Conservation (phyloP, 2,888 invertebrate species). For the Diplolepis rosae region DNA sequence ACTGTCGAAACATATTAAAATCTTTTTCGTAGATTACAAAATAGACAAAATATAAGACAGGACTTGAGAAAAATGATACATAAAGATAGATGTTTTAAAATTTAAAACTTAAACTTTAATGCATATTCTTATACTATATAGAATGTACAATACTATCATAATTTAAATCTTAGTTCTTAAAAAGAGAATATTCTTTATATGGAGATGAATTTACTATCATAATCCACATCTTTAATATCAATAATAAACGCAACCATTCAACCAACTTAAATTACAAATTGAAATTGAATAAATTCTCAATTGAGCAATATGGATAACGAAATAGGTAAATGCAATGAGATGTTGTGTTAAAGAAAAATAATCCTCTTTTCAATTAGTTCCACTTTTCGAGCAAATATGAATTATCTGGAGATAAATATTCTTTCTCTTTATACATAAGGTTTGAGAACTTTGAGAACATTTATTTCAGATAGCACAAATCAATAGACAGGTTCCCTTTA, state of each 20-base stretch:
- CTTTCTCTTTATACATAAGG: background rate
- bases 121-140: background rate
- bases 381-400: background rate
- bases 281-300: too few relatives aligned
- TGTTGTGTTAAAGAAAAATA: too few relatives aligned
- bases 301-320: too few relatives aligned
- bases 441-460: background rate
- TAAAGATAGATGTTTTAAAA: background rate
- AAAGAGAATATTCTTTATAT: background rate
- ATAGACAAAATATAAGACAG: background rate
- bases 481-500: conserved; percentile 2
- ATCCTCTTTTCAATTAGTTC: background rate
- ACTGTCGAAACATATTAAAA: too few relatives aligned
- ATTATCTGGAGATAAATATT: background rate
- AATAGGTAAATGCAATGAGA: too few relatives aligned
- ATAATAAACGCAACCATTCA: background rate
- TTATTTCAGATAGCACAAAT: conserved; percentile 20
- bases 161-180: conserved; percentile 20
- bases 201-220: background rate
- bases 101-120: background rate
- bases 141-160: conserved; percentile 12
- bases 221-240: conserved; percentile 1
- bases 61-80: background rate
- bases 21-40: too few relatives aligned
- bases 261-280: background rate